These are phyloP conservation scores for Neuroscelio doddi DNA, from an alignment of 2,888 invertebrate genomes.

Conservation along the genomic window DNA sequence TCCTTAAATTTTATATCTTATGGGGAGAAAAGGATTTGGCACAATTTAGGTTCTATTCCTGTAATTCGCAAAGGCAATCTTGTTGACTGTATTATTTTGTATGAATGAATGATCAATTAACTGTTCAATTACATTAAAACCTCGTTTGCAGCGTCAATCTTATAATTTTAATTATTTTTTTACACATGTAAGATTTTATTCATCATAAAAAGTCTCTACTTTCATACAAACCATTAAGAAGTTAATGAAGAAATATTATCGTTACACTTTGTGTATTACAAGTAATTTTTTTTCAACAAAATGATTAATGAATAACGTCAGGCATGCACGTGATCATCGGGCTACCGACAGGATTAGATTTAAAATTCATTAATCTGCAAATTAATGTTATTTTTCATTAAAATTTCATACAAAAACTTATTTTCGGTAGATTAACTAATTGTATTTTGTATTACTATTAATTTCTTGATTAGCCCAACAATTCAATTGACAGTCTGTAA, in stretches of 20 bases:
- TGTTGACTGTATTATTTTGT: too few species aligned
- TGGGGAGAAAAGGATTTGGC: constrained; percentile 6
- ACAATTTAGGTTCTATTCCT: neutral
- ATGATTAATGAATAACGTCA: constrained; percentile 33
- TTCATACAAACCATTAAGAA: neutral
- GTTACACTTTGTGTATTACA: neutral
- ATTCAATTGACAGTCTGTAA: too few species aligned
- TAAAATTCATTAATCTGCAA: constrained; percentile 51
- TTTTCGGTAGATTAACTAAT: neutral
- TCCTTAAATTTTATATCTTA: constrained; percentile 19
- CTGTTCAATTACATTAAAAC: too few species aligned
- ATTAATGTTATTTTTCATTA: constrained; percentile 56
- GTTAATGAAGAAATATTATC: neutral
- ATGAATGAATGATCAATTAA: too few species aligned
- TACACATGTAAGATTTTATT: too few species aligned
- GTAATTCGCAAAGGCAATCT: neutral
- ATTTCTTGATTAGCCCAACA: too few species aligned
- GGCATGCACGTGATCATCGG: constrained; percentile 21
- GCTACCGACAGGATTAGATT: constrained; percentile 11
- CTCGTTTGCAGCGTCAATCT: too few species aligned
- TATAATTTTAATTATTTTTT: too few species aligned
- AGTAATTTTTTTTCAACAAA: constrained; percentile 11
- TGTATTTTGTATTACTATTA: too few species aligned
- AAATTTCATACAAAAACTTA: neutral
- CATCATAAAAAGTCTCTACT: too few species aligned